Base-by-base conservation (phyloP, 2,113 vertebrate genomes). In the Silurus asotus region DNA sequence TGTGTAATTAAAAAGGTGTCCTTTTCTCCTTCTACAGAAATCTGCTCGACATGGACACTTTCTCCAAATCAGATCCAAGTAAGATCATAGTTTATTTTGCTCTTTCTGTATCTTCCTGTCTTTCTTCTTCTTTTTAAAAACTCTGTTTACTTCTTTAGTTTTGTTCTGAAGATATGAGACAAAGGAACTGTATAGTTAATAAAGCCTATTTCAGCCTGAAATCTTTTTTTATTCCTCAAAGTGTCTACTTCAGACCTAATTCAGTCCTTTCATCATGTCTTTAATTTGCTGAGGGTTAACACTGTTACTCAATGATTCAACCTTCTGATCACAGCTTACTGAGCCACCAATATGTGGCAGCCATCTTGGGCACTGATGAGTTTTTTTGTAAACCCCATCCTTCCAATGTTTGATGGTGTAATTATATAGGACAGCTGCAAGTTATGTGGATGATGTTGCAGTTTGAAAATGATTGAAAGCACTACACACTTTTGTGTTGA, bases 51-150 rank as follows among this genome's bases (percentile, higher is more conserved):
- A 96, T 95, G 93, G 98, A 99, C 92, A 99, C 98, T 0, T 98
- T 98, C 95, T 98, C 97, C 92, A 98, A 98, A 92, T 98, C 97
- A 81, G 97, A 98, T 94, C 97, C 97, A 56, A 96, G 97, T 98
- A 96, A 97, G 97, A 82, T 58, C 17, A 20, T 53, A 48, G 83
- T 87, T 72, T 37, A 23, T 37, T 37, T 0, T 37, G 37, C 37
- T 37, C 37, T 37, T 37, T 37, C 53, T n/a, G 17, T 15, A 17
- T 59, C 45, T 81, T 48, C 48, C 23, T 74, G n/a, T n/a, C 19
- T 28, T 45, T 69, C 67, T 69, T 69, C 65, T 28, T 8, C 59
- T 20, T 61, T 61, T 61, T 23, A 25, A 62, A 62, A 67, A 67
- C 37, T 37, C 2, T 37, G 23, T 64, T 64, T n/a, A 8, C 20